Evolutionary conservation across 2,113 vertebrate species (phyloP).

Genomic region (Zeus faber): DNA sequence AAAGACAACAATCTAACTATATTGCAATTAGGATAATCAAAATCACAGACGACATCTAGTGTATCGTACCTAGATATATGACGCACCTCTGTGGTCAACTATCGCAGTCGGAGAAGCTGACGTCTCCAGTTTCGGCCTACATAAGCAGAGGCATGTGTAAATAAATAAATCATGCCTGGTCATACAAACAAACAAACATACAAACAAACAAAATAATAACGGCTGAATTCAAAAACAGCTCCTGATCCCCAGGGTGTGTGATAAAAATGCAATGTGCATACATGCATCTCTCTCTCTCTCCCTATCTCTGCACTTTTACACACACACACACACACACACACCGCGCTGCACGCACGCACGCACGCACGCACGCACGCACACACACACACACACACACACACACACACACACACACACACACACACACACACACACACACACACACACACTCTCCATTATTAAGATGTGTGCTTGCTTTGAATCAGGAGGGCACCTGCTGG

Average conservation of each 20-base stretch:
- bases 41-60: too few species aligned
- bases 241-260: constrained; percentile 24
- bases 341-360: background rate
- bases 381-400: background rate
- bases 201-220: constrained; percentile 32
- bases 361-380: background rate
- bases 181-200: too few species aligned
- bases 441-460: constrained; percentile 3
- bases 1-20: too few species aligned
- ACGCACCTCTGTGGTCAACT: too few species aligned
- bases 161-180: constrained; percentile 38
- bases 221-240: constrained; percentile 37
- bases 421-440: constrained; percentile 3
- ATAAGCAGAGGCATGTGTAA: constrained; percentile 21
- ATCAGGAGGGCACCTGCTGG: constrained; percentile 25
- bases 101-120: background rate
- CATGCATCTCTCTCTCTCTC: background rate
- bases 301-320: background rate
- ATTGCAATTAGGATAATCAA: too few species aligned
- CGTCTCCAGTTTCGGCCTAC: constrained; percentile 23
- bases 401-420: background rate
- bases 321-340: background rate
- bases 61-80: too few species aligned
- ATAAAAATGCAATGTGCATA: constrained; percentile 17
- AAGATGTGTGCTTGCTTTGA: constrained; percentile 24